Evolutionary conservation across 2,888 invertebrate genomes (phyloP), one percentile per base, ranked within the genome.

Genomic region (Rhorus exstirpatorius): DNA sequence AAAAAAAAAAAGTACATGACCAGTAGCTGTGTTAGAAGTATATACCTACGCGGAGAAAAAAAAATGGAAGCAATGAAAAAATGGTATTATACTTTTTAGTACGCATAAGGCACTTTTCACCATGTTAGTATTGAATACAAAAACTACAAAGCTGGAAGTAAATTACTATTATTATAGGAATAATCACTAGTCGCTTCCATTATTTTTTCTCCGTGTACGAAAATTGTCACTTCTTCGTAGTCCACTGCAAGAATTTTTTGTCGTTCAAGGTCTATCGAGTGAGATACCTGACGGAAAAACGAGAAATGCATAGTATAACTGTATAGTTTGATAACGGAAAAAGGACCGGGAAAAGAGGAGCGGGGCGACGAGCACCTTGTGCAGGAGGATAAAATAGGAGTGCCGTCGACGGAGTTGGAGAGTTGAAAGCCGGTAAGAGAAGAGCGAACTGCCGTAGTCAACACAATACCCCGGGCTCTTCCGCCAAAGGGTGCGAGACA

Each of bases 371-470:
- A 75, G 60, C 51, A 51, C 38, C 58, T 51, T 53, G 35, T 14
- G 60, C 35, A 35, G 49, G 35, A 58, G 21, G 31, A 31, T 49
- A 67, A 70, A 60, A 76, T 60, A 38, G 60, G 49, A 49, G 60
- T 49, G 67, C 53, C 31, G 38, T 41, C 44, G 19, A 46, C 31
- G 60, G 58, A 71, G 75, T 81, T 81, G 77, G 81, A 81, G 65
- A 74, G 71, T 72, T 83, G 84, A 83, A 81, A 83, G 71, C 76
- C 55, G 61, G 77, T 80, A 80, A 86, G 84, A 76, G 81, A 70
- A 79, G 82, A 78, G 81, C 65, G 83, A 86, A 85, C 88, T 86
- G 79, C 81, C 86, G 85, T 75, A 83, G 77, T 85, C 87, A 86
- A 84, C 85, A 83, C 86, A 84, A 86, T 86, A 85, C 86, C 68